Percentiles rank a stretch among this genome's conserved stretches.
Conservation (phyloP, 2,113 vertebrate species). For the Strigops habroptila region DNA sequence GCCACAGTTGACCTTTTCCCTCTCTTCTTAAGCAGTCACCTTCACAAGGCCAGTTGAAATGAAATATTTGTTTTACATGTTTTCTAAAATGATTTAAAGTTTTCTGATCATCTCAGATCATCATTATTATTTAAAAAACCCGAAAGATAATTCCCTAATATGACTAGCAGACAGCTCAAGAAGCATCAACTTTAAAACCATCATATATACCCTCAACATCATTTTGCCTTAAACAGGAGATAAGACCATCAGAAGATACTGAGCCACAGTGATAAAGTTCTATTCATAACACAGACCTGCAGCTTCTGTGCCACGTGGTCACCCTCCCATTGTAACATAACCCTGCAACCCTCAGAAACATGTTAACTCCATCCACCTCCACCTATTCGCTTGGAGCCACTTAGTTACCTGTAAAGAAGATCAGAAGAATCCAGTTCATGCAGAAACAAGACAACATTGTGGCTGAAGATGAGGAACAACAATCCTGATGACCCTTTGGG, state of each 20-base stretch:
- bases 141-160: not conserved
- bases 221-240: not conserved
- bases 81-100: not conserved
- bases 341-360: not conserved
- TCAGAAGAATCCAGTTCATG: not conserved
- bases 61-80: not conserved
- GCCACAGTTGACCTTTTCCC: not conserved
- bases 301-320: not conserved
- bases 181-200: not conserved
- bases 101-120: not conserved
- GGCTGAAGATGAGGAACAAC: not conserved
- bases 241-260: not conserved
- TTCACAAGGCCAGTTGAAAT: not conserved
- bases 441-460: not conserved
- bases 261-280: not conserved
- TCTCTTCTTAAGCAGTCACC: not conserved
- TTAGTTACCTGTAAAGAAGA: conserved; percentile 58
- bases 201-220: not conserved
- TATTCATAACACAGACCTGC: not conserved
- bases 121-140: not conserved
- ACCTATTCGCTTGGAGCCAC: not conserved
- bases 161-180: not conserved
- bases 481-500: not conserved
- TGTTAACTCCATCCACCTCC: not conserved
- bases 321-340: not conserved